Base-by-base conservation (phyloP, 2,113 vertebrate genomes). In the Ictalurus punctatus region DNA sequence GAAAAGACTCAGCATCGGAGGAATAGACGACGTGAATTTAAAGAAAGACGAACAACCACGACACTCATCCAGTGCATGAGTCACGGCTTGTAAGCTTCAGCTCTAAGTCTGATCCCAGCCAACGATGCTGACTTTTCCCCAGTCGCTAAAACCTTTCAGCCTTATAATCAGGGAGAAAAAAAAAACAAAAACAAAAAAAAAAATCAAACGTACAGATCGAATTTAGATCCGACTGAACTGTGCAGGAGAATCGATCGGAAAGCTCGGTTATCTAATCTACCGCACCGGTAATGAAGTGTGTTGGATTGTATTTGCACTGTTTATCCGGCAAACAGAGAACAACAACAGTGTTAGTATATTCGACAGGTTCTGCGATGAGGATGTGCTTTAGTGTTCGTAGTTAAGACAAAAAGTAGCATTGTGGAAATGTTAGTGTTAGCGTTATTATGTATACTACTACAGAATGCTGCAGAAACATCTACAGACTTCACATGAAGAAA, bases 91-190 rank as follows among this genome's bases (percentile, higher is more conserved):
- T 79, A 9, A 79, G 13, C 76, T 54, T 54, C 25, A 52, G 27
- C 76, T 6, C 16, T 81, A 10, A 58, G 17, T 5, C 7, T 21
- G 27, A 81, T 30, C 54, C 80, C 37, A 52, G 25, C 25, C 79
- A 19, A 40, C 40, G 48, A 74, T 59, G 52, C 86, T 80, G 30
- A 87, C 59, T 14, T 63, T 52, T 10, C 34, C 44, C 80, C 59
- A 56, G 84, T 69, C 30, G 25, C 56, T 81, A 79, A 79, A 71
- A 21, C 25, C 71, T 79, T 84, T 78, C 30, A 65, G 74, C 30
- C 56, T 58, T 71, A 40, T 86, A 86, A 89, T 25, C 74, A 82
- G 48, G 27, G 13, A 74, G 21, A 73, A 74, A 25, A 48, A 71
- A 40, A 17, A 73, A 74, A 37, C 48, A 71, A 40, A 17, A 76